Evolutionary conservation across 2,113 vertebrate species (phyloP).

Genomic region (Pristiophorus japonicus): DNA sequence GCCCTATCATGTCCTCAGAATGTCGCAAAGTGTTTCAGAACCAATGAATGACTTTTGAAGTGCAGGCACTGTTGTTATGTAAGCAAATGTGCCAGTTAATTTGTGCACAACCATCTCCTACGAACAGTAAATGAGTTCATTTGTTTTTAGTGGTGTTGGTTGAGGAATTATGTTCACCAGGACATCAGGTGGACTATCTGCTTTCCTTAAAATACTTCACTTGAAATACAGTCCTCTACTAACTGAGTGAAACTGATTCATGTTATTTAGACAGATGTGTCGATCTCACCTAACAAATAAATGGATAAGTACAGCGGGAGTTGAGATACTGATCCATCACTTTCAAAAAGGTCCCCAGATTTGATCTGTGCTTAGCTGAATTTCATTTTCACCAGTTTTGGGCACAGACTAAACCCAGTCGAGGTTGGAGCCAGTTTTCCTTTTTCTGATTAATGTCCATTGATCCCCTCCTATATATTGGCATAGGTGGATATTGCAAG

Average conservation of each 20-base stretch:
- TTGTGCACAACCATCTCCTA: neutral
- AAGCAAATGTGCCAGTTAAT: neutral
- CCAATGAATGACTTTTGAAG: neutral
- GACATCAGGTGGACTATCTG: neutral
- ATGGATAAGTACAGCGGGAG: neutral
- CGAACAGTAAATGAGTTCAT: neutral
- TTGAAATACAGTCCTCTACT: neutral
- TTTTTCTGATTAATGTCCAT: too few species aligned
- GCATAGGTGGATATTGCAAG: too few species aligned
- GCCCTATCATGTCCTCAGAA: neutral
- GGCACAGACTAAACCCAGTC: too few species aligned
- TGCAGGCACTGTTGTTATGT: neutral
- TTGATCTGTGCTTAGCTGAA: neutral
- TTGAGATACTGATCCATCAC: neutral
- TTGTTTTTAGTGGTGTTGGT: neutral
- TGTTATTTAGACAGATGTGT: neutral
- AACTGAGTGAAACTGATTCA: neutral
- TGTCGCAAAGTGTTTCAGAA: neutral
- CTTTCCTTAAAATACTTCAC: neutral
- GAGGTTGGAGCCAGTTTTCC: too few species aligned
- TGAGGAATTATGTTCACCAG: neutral
- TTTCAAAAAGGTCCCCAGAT: neutral
- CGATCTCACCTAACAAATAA: neutral
- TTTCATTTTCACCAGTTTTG: too few species aligned
- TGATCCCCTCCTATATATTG: too few species aligned